Base-by-base conservation (phyloP, 2,888 invertebrate genomes). In the Chrysina gloriosa region DNA sequence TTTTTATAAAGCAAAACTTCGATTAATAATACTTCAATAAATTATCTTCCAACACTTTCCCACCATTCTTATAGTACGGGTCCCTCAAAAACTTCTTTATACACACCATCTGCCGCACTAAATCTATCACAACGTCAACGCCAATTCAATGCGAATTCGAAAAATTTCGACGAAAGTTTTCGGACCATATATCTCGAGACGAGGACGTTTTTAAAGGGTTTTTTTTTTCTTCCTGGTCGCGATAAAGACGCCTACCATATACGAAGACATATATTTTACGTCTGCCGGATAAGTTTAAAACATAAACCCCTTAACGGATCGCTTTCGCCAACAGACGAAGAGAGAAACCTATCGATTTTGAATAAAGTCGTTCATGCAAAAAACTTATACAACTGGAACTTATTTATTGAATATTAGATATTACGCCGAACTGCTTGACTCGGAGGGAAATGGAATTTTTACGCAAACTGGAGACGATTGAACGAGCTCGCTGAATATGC, bases 381-480 rank as follows among this genome's bases (percentile, higher is more conserved):
- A 50, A 50, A 50, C 25, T 29, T 50, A 50, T 50, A 50, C 27
- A 50, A 50, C 48, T 50, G 48, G 48, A 50, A 50, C 48, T 50
- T 50, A 50, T 50, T 50, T 50, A 50, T 50, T 50, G 48, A 50
- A 50, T 50, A 50, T 50, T 50, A 50, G 48, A 50, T 50, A 50
- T 50, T 27, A 50, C 27, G 48, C 25, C 11, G 25, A 6, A 19
- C n/a, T n/a, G n/a, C n/a, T n/a, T n/a, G n/a, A n/a, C n/a, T n/a
- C n/a, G n/a, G n/a, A n/a, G n/a, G n/a, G n/a, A n/a, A n/a, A n/a
- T n/a, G n/a, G n/a, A n/a, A n/a, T n/a, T n/a, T n/a, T n/a, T n/a
- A n/a, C n/a, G n/a, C n/a, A n/a, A n/a, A 4, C 36, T 36, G n/a
- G 36, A 36, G 5, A n/a, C 11, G 14, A 11, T 36, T 14, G 36